A percentile compares a stretch with the other conserved stretches of the same genome.
These are phyloP conservation scores for Fregata magnificens DNA, from an alignment of 2,113 vertebrate species.

Conservation along the genomic window DNA sequence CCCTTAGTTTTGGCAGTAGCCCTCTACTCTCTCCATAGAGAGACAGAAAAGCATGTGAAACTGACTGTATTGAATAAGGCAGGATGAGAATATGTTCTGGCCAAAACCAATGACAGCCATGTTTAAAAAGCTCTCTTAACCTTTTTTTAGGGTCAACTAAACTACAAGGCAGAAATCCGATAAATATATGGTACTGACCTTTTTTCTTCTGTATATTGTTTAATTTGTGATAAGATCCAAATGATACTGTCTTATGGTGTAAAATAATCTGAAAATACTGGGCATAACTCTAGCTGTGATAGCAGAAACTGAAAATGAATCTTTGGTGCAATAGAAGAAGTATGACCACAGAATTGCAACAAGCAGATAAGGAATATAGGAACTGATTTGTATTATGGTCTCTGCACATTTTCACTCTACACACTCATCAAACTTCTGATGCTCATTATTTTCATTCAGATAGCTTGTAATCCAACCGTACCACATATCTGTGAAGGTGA, in stretches of 20 bases:
- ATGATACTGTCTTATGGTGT: not conserved
- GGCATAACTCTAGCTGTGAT: not conserved
- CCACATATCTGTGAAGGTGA: not conserved
- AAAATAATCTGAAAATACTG: not conserved
- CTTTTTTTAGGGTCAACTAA: not conserved
- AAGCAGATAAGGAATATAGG: not conserved
- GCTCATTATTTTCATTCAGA: not conserved
- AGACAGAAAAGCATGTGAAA: not conserved
- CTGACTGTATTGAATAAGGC: not conserved
- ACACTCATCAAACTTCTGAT: not conserved
- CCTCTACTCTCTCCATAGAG: not conserved
- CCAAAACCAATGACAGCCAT: not conserved
- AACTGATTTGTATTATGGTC: not conserved
- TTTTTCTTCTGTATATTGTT: not conserved
- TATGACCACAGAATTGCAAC: not conserved
- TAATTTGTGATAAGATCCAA: not conserved
- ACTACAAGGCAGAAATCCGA: not conserved
- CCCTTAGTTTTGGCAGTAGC: not conserved
- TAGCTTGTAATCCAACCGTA: not conserved
- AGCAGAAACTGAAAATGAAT: not conserved
- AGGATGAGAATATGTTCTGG: not conserved
- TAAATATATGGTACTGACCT: not conserved
- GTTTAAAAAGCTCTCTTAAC: not conserved
- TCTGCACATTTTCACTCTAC: too few relatives aligned
- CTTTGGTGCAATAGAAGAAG: not conserved